phyloP scores from a whole-genome alignment of 2,888 invertebrate species.

The Schizaphis graminum region DNA sequence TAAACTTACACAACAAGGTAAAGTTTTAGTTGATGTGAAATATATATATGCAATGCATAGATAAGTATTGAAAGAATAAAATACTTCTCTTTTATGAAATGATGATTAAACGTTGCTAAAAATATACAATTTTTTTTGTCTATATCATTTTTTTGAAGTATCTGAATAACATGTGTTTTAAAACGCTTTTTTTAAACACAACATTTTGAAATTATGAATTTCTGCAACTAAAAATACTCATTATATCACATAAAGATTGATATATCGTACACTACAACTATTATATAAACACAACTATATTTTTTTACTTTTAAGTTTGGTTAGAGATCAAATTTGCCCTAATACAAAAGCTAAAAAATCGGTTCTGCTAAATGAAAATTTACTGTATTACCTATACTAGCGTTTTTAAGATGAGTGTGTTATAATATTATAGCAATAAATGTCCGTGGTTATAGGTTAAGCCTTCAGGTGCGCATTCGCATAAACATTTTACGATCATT shows the following conservation, averaged over 20 bases:
- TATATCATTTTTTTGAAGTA: background rate
- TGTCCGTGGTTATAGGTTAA: background rate
- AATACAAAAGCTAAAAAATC: background rate
- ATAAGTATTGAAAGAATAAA: background rate
- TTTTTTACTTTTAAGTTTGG: background rate
- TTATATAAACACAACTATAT: background rate
- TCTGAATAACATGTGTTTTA: background rate
- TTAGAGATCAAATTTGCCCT: background rate
- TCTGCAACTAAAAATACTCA: background rate
- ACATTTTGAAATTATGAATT: background rate
- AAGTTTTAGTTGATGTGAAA: background rate
- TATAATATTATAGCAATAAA: background rate
- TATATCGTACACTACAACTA: background rate
- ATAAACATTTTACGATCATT: background rate
- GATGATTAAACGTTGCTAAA: background rate
- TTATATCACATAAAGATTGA: background rate
- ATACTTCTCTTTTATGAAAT: background rate
- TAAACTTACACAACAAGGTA: background rate
- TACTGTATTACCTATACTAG: background rate
- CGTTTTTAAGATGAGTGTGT: background rate
- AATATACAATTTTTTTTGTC: too few species aligned
- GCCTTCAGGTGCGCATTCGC: background rate
- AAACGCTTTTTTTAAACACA: background rate
- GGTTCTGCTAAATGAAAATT: background rate
- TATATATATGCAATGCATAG: too few species aligned